Base-by-base conservation (phyloP, 1,140 invertebrate genomes). In the Tetramorium alpestre region DNA sequence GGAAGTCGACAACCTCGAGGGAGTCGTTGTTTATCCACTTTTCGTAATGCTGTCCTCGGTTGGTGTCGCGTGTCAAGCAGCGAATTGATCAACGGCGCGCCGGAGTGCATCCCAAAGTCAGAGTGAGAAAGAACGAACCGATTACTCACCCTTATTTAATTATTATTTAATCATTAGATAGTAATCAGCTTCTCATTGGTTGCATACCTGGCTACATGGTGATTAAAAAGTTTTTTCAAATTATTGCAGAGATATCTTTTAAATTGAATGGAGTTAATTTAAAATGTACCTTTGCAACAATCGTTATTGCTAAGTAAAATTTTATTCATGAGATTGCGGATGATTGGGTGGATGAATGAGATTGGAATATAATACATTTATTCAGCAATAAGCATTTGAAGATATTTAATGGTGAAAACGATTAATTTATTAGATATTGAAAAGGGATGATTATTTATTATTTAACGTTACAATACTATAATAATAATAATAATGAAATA, bases 21-120 rank as follows among this genome's bases (percentile, higher is more conserved):
- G 70, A 73, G 70, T 51, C 70, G 18, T 73, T 73, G 70, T 73
- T 73, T 73, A 73, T 73, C 70, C 49, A 51, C 70, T 54, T 73
- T 73, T 73, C 70, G 70, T 28, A 18, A 28, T 18, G 47, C 49
- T 38, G 49, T 73, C 47, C 38, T 54, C 3, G 70, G 49, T 47
- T 47, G 16, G 67, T 49, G 6, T 54, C 47, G 47, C 8, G 28
- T 54, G 47, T 54, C 70, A 49, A 54, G 70, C 16, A 51, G 22
- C 25, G 70, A 73, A 73, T 73, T 73, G 70, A 73, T 73, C 70
- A 49, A 73, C 16, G 67, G 18, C 22, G 16, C 18, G 25, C 5
- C 22, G 11, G 69, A 73, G 49, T n/a, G 13, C 13, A 54, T 33
- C 18, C 28, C 28, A 54, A 73, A n/a, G 18, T 33, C 22, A 6